Base-by-base conservation (phyloP, 2,797 vertebrate species). In the Rousettus madagascariensis region DNA sequence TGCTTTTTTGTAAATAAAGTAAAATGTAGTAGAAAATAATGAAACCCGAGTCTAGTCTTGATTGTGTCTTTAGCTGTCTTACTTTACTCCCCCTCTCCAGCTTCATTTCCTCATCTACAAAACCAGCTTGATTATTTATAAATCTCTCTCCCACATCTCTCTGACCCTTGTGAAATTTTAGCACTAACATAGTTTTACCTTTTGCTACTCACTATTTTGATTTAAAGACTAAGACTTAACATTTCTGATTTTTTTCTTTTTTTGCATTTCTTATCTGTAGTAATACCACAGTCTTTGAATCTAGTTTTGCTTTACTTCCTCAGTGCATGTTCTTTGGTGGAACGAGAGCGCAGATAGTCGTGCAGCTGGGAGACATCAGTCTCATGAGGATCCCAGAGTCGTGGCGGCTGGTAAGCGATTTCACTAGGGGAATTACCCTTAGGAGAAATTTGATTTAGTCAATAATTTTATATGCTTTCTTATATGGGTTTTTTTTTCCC, bases 291-390 rank as follows among this genome's bases (percentile, higher is more conserved):
- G 11, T 93, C 49, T 85, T 87, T 86, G n/a, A 84, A 24, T 72
- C 79, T 91, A 46, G 57, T 38, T 90, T 15, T 90, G 91, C 74
- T 71, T 92, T 20, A 80, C 86, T 97, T 97, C 91, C 63, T n/a
- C 96, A 99, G 99, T 99, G 72, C 99, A 99, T 0, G 98, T 98
- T 69, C 98, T 99, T 3, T 99, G 99, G 99, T 99, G 99, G 99
- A 99, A 98, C 0, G 98, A 99, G 97, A 99, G 95, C 51, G 94
- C 99, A 1, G 99, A 99, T 69, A 97, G 98, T 1, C 98, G 99
- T 4, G 99, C 99, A 66, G 98, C 98, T 0, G 93, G 98, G 77
- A 99, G 99, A 72, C 99, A 99, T 90, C 96, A 41, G 77, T 98
- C 99, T 77, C 99, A 99, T 51, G 98, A 98, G 63, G 99, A 99